These are phyloP conservation scores for Excalfactoria chinensis DNA, from an alignment of 2,113 vertebrate genomes.

Conservation along the genomic window DNA sequence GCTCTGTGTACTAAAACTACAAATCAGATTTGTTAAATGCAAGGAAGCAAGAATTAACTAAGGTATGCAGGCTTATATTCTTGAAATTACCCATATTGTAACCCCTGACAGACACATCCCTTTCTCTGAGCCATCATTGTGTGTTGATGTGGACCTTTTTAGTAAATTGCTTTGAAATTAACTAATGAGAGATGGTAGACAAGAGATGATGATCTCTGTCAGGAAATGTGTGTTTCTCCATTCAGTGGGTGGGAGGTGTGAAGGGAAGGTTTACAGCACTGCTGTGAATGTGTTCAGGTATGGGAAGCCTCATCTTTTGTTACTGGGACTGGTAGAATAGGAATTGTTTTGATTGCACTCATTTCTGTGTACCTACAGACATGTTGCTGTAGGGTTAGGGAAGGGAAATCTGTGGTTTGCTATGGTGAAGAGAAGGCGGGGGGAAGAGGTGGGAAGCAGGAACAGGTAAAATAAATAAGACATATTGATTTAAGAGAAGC, in stretches of 20 bases:
- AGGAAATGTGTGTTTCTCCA: neutral
- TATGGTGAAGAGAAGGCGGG: neutral
- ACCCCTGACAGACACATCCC: neutral
- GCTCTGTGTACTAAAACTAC: neutral
- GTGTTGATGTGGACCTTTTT: neutral
- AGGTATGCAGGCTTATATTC: neutral
- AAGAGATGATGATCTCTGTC: neutral
- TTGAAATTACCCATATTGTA: neutral
- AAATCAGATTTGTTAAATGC: neutral
- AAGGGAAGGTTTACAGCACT: neutral
- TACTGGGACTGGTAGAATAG: neutral
- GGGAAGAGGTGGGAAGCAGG: neutral
- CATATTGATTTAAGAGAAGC: neutral
- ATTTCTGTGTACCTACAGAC: neutral
- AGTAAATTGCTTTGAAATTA: slow-evolving; percentile 1
- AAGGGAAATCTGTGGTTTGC: neutral
- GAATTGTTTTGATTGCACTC: neutral
- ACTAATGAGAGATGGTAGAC: neutral
- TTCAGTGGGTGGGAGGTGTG: neutral
- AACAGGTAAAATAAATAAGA: neutral
- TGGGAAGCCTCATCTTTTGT: neutral
- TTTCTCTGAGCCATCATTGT: neutral
- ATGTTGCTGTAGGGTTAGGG: neutral
- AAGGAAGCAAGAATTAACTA: neutral
- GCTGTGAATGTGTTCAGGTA: neutral